A percentile compares a stretch with the other conserved stretches of the same genome.
These are phyloP conservation scores for Tretioscincus oriximinensis DNA, from an alignment of 2,113 vertebrate genomes.

Conservation along the genomic window DNA sequence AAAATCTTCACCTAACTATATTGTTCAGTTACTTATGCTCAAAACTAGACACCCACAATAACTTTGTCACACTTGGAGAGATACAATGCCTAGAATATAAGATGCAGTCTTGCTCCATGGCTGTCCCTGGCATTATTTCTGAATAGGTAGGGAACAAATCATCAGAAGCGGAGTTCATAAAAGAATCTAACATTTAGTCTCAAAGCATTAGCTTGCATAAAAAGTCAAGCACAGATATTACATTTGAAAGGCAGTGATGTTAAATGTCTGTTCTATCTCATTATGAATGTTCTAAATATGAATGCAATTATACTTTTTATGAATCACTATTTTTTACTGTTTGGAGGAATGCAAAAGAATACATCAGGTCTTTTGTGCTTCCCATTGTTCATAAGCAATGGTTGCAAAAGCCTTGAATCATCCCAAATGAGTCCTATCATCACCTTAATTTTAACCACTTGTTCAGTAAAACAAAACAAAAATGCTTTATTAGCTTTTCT, in stretches of 20 bases:
- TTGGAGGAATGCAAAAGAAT: conserved; percentile 40
- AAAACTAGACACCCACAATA: no score
- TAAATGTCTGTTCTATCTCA: conserved; percentile 45
- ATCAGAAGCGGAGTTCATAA: neutral
- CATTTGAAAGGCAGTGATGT: conserved; percentile 38
- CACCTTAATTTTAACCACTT: neutral
- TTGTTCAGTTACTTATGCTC: no score
- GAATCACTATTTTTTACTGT: conserved; percentile 61
- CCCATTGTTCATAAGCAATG: conserved; percentile 35
- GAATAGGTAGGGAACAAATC: conserved; percentile 7
- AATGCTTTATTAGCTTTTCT: conserved; percentile 29
- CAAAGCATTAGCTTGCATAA: neutral
- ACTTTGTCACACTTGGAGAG: no score
- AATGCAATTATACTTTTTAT: conserved; percentile 55
- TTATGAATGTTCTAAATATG: conserved; percentile 70
- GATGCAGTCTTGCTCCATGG: no score
- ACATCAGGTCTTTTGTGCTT: conserved; percentile 58
- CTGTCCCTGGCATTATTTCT: neutral
- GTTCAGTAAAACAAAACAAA: neutral
- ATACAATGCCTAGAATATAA: no score
- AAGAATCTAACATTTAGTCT: neutral
- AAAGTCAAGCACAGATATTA: conserved; percentile 18
- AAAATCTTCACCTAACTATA: no score
- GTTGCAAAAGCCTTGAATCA: conserved; percentile 43
- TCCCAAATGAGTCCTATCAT: neutral